Evolutionary conservation across 2,888 invertebrate species (phyloP), one percentile per base, ranked within the genome.

Genomic region (Cyclophora punctaria): DNA sequence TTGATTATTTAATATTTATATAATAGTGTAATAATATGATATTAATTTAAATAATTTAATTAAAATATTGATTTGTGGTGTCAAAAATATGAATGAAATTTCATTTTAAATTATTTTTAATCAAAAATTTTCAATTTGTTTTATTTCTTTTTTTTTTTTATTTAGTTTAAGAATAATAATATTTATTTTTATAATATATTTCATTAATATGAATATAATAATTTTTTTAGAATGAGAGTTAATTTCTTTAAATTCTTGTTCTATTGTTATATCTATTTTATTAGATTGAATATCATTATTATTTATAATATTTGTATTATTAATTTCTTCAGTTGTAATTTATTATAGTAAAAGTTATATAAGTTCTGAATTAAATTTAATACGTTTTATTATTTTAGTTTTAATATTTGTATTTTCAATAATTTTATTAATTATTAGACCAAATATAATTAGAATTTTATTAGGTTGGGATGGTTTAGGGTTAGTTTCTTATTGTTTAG

Each of bases 401-500:
- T 77, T 91, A 67, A 78, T 92, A 75, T 93, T 93, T 91, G 90
- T 93, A 52, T 67, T 90, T 59, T 93, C 92, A 3, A 93, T 93
- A 83, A 83, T 92, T 67, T 81, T 92, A 71, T 86, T 93, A 82
- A 91, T 93, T 90, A 85, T 92, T 83, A 90, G 91, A 0, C 92
- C 92, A 56, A 93, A 92, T 90, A 84, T 93, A 80, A 84, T 93
- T 84, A 90, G 90, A 76, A 91, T 93, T 89, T 89, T 93, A 76
- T 85, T 94, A 73, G 93, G 93, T 0, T 94, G 93, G 58, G 93
- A 94, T 91, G 93, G 93, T 0, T 88, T 94, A 75, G 93, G 93
- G 0, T 83, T 94, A 73, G 72, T 81, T 67, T 94, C 93, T 70
- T 94, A 93, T 90, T 91, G 91, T 89, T 91, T 94, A 78, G 92